phyloP scores from a whole-genome alignment of 1,140 invertebrate species.

The Megalopta genalis region DNA sequence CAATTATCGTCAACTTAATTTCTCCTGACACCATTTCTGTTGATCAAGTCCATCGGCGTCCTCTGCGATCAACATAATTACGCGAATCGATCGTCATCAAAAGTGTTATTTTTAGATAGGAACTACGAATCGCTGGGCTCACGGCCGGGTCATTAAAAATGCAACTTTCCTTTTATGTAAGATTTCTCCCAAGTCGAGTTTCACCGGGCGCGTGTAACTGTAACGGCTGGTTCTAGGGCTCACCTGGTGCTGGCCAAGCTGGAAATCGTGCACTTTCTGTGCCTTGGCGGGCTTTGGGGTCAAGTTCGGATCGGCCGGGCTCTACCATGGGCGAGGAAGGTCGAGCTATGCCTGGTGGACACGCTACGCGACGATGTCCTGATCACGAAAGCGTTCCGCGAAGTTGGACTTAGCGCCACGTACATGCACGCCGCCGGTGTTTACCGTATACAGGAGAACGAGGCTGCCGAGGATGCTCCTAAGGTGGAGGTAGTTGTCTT shows the following conservation, averaged over 20 bases:
- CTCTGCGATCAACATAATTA: too few species aligned
- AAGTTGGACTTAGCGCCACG: slow-evolving; percentile 68
- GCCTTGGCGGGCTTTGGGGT: slow-evolving; percentile 74
- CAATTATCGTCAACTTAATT: too few species aligned
- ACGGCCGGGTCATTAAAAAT: background rate
- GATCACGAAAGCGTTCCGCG: slow-evolving; percentile 73
- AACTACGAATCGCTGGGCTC: too few species aligned
- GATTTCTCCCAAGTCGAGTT: slow-evolving; percentile 20
- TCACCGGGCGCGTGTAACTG: background rate
- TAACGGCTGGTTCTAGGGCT: slow-evolving; percentile 56
- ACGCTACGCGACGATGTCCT: slow-evolving; percentile 71
- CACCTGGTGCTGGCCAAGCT: slow-evolving; percentile 71
- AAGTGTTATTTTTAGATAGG: too few species aligned
- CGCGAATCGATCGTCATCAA: too few species aligned
- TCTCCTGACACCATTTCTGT: too few species aligned
- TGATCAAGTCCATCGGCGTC: too few species aligned
- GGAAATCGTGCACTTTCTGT: slow-evolving; percentile 74
- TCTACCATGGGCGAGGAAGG: slow-evolving; percentile 72
- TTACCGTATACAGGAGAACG: slow-evolving; percentile 70
- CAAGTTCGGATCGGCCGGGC: slow-evolving; percentile 74
- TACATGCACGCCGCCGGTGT: slow-evolving; percentile 71
- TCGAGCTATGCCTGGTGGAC: slow-evolving; percentile 73
- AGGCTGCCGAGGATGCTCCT: slow-evolving; percentile 67
- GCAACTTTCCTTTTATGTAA: background rate
- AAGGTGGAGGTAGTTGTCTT: slow-evolving; percentile 71